Percentiles rank a stretch among this genome's conserved stretches.
These are phyloP conservation scores for Caenorhabditis parvicauda DNA, from an alignment of 2,888 invertebrate species.

Conservation along the genomic window DNA sequence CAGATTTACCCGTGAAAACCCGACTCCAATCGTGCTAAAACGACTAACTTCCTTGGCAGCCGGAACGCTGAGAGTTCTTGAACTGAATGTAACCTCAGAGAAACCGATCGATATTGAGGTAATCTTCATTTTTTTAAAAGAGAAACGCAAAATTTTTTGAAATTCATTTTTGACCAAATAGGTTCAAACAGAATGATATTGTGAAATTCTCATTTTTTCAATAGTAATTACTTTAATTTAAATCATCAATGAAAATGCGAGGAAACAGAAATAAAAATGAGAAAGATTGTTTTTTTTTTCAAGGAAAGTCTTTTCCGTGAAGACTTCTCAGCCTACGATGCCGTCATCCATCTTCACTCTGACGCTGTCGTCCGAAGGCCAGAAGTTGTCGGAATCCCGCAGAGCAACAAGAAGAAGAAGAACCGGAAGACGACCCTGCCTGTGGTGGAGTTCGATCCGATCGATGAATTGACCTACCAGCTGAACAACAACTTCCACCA, in stretches of 20 bases:
- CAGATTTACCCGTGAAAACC: constrained; percentile 33
- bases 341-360: constrained; percentile 17
- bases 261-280: neutral
- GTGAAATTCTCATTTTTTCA: neutral
- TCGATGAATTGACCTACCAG: constrained; percentile 74
- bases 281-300: constrained; percentile 1
- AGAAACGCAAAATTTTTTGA: neutral
- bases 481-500: constrained; percentile 69
- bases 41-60: constrained; percentile 32
- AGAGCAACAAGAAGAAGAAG: constrained; percentile 3
- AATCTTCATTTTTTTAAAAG: neutral
- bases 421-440: too few species aligned
- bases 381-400: constrained; percentile 6
- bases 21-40: constrained; percentile 36
- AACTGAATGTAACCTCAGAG: constrained; percentile 19
- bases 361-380: constrained; percentile 17
- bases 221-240: neutral
- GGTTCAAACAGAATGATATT: too few species aligned
- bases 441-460: constrained; percentile 77
- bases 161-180: too few species aligned
- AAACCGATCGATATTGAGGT: constrained; percentile 17
- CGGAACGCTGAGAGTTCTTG: constrained; percentile 23
- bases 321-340: constrained; percentile 22
- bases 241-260: neutral
- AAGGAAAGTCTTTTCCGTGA: constrained; percentile 11